phyloP scores from a whole-genome alignment of 2,888 invertebrate genomes.

The Stegophylla sp. region DNA sequence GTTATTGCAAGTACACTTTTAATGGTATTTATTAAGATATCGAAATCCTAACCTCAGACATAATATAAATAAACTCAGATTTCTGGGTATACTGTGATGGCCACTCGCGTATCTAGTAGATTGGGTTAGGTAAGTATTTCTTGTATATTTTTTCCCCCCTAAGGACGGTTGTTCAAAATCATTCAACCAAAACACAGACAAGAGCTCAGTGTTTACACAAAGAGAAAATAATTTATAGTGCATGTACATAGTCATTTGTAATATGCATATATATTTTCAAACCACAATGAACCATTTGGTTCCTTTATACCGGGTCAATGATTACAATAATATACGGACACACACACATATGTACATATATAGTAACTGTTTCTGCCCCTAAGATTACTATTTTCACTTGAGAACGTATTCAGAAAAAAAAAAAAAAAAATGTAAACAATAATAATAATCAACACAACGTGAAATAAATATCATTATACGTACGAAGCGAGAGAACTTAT shows the following conservation, averaged over 20 bases:
- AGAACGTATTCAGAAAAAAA: neutral
- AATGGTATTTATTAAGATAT: no score
- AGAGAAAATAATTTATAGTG: conserved; percentile 6
- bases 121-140: neutral
- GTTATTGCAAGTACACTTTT: no score
- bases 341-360: neutral
- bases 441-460: no score
- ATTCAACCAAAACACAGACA: conserved; percentile 24
- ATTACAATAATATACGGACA: conserved; percentile 8
- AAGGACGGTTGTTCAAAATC: neutral
- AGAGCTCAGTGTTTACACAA: neutral
- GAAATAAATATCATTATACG: no score
- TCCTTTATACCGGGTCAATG: conserved; percentile 18
- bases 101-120: neutral
- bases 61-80: no score
- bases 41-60: no score
- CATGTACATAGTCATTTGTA: no score
- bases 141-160: conserved; percentile 7
- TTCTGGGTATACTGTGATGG: no score
- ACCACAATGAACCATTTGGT: conserved; percentile 25
- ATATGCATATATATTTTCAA: conserved; percentile 12
- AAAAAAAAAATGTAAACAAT: no score
- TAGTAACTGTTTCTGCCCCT: no score
- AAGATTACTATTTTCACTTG: neutral
- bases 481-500: no score